phyloP scores from a whole-genome alignment of 2,113 vertebrate species.

The Uria lomvia region DNA sequence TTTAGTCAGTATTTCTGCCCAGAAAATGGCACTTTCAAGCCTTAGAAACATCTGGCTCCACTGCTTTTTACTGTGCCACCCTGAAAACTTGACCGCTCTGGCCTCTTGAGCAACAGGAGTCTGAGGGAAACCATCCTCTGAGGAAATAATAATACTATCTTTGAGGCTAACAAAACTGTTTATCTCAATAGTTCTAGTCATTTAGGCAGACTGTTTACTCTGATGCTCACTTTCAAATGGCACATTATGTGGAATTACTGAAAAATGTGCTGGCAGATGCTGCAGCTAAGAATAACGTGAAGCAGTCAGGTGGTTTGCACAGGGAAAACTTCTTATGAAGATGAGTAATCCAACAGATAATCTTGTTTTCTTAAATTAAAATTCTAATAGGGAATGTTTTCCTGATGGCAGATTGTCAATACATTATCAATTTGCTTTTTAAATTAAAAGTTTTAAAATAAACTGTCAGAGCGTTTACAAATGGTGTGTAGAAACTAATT shows the following conservation, averaged over 20 bases:
- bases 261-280: background rate
- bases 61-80: background rate
- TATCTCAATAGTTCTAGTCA: background rate
- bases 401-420: background rate
- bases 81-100: background rate
- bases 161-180: background rate
- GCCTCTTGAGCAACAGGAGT: background rate
- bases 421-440: background rate
- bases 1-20: background rate
- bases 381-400: background rate
- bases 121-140: background rate
- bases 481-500: background rate
- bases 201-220: slow-evolving; percentile 1
- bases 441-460: background rate
- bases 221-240: slow-evolving; percentile 8
- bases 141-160: background rate
- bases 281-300: background rate
- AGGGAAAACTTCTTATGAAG: background rate
- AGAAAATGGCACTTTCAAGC: background rate
- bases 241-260: background rate
- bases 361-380: background rate
- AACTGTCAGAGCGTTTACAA: background rate
- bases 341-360: background rate
- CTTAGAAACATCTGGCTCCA: background rate
- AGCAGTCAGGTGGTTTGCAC: background rate